phyloP scores from a whole-genome alignment of 2,888 invertebrate genomes.

The Philereme vetulata region DNA sequence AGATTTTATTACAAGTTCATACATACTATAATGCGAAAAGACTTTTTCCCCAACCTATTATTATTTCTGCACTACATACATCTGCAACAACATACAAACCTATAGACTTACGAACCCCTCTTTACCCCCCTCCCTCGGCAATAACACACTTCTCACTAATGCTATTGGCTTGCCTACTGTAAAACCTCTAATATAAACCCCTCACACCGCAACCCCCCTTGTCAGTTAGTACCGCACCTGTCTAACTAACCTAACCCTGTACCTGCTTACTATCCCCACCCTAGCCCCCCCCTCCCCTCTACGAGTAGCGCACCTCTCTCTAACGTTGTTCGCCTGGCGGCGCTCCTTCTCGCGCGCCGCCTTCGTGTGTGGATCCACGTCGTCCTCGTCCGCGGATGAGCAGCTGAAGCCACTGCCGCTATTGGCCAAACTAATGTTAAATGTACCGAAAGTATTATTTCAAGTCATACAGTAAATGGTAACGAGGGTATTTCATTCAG shows the following conservation, averaged over 20 bases:
- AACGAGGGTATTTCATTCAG: too few relatives aligned
- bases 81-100: too few relatives aligned
- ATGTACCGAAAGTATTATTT: not conserved
- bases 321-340: conserved; percentile 98
- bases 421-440: conserved; percentile 11
- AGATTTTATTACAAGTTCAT: too few relatives aligned
- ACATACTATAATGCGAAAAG: too few relatives aligned
- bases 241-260: conserved; percentile 96
- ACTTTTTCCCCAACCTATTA: too few relatives aligned
- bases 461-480: too few relatives aligned
- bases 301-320: conserved; percentile 89
- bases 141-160: conserved; percentile 93
- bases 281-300: too few relatives aligned
- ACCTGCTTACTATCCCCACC: conserved; percentile 86
- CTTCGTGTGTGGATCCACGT: conserved; percentile 92
- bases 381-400: conserved; percentile 93
- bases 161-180: conserved; percentile 93
- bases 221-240: conserved; percentile 84
- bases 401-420: conserved; percentile 77
- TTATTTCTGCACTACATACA: too few relatives aligned
- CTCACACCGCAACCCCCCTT: too few relatives aligned
- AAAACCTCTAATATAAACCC: too few relatives aligned
- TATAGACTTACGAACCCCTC: too few relatives aligned
- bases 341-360: conserved; percentile 97
- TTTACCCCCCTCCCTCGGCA: too few relatives aligned